Percentiles rank a stretch among this genome's conserved stretches.
Evolutionary conservation across 2,113 vertebrate genomes (phyloP).

Genomic region (Zapus hudsonius): DNA sequence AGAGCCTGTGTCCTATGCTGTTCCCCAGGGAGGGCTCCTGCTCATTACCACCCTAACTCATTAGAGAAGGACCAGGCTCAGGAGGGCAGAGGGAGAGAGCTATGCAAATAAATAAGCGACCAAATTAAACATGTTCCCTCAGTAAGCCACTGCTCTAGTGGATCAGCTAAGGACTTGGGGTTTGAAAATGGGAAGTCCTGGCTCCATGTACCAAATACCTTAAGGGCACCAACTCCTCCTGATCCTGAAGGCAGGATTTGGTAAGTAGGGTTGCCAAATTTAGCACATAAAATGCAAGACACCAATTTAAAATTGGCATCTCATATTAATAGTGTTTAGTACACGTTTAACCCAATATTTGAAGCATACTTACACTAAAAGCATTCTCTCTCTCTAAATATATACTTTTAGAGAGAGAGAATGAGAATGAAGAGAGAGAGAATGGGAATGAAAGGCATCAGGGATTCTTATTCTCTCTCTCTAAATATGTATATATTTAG

Average conservation of each 20-base stretch:
- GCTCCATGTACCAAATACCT: background rate
- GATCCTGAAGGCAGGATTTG: background rate
- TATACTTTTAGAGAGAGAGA: no score
- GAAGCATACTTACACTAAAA: constrained; percentile 8
- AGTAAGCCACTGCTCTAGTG: constrained; percentile 39
- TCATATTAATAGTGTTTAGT: constrained; percentile 3
- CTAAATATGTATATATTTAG: no score
- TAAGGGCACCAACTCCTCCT: constrained; percentile 3
- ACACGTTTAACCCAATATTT: constrained; percentile 36
- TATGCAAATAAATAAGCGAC: constrained; percentile 64
- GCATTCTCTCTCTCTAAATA: no score
- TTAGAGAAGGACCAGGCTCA: constrained; percentile 53
- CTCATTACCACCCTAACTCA: constrained; percentile 64
- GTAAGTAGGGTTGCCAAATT: background rate
- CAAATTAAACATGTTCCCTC: constrained; percentile 65
- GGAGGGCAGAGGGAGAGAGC: constrained; percentile 17
- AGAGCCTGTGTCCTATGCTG: background rate
- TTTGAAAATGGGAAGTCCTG: constrained; percentile 53
- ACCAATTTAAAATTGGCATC: constrained; percentile 30
- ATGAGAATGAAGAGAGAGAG: no score
- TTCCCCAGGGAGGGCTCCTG: constrained; percentile 28
- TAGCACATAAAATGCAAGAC: constrained; percentile 7
- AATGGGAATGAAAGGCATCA: no score
- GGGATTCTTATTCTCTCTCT: no score
- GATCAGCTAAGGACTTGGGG: constrained; percentile 24